phyloP scores from a whole-genome alignment of 1,140 invertebrate species.

The Paraescarpia echinospica region DNA sequence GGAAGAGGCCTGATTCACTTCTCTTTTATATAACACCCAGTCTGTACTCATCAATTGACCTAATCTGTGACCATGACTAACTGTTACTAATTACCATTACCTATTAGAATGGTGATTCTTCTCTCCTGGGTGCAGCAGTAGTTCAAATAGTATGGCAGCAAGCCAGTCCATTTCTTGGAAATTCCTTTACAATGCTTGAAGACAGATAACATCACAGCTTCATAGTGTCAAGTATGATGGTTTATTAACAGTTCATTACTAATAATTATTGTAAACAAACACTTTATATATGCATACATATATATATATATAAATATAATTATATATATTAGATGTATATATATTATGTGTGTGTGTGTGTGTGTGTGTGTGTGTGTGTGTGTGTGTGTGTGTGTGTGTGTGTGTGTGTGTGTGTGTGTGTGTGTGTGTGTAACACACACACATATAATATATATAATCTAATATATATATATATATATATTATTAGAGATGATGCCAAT shows the following conservation, averaged over 20 bases:
- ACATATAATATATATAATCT: no score
- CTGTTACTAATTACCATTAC: background rate
- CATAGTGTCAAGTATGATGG: background rate
- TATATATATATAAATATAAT: no score
- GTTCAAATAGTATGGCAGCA: background rate
- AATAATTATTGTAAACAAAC: background rate
- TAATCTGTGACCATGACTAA: slow-evolving; percentile 1
- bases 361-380: no score
- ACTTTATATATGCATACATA: no score
- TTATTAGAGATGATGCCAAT: no score
- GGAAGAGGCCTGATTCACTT: background rate
- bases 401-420: no score
- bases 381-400: no score
- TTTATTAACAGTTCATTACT: background rate
- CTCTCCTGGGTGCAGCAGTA: background rate
- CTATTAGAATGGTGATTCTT: background rate
- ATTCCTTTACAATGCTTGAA: background rate
- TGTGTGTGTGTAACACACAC: no score
- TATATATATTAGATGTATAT: no score
- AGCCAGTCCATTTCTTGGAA: background rate
- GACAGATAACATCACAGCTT: background rate
- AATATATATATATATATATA: no score
- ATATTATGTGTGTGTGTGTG: no score
- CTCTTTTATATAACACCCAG: background rate
- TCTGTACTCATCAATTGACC: background rate